Conservation (phyloP, 2,797 vertebrate genomes). For the Poecilia gillii region DNA sequence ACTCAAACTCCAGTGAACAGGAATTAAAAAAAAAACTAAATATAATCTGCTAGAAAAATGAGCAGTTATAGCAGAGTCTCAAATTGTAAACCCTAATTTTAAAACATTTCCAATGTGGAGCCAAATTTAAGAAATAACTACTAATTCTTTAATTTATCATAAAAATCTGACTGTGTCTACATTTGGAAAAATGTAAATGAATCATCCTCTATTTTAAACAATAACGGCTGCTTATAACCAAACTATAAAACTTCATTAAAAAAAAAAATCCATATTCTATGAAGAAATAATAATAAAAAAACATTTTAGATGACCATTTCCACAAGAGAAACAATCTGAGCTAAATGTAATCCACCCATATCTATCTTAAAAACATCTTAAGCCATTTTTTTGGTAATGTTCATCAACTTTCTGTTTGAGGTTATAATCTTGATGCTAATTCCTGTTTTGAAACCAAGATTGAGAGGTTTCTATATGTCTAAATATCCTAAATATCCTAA, state of each 20-base stretch:
- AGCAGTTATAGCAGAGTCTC: no score
- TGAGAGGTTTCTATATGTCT: neutral
- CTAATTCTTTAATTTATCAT: neutral
- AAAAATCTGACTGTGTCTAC: neutral
- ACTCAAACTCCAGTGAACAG: slow-evolving; percentile 26
- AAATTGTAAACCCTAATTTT: no score
- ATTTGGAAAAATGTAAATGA: neutral
- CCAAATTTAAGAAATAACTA: neutral
- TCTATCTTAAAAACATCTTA: no score
- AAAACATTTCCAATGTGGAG: neutral
- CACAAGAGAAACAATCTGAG: no score
- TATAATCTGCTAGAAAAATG: neutral
- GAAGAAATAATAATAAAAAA: neutral
- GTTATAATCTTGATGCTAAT: neutral
- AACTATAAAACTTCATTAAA: neutral
- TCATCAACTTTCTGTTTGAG: neutral
- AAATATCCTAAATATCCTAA: no score
- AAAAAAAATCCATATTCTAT: neutral
- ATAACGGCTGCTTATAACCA: neutral
- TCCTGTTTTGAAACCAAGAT: neutral
- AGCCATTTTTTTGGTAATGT: no score
- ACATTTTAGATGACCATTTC: no score
- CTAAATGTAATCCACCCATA: no score
- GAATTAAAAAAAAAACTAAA: slow-evolving; percentile 11
- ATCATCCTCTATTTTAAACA: no score